Evolutionary conservation across 2,888 invertebrate genomes (phyloP), one percentile per base, ranked within the genome.

Genomic region (Oscheius sp.): DNA sequence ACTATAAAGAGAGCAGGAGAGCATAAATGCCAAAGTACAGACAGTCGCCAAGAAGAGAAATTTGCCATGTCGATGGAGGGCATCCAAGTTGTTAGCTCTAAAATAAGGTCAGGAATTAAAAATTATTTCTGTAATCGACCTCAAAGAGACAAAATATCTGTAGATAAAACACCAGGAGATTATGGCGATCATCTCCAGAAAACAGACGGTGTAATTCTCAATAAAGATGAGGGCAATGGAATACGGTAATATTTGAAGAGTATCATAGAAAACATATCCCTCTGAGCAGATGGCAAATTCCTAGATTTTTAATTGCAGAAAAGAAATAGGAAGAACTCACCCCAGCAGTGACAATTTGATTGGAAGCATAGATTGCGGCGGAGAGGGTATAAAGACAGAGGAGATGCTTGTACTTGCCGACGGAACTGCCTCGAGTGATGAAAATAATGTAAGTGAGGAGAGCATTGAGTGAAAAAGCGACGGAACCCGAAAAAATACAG

Each of bases 161-260:
- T 58, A 58, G 58, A 58, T 29, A 27, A 58, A 58, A 27, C 58
- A 58, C 58, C 61, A 61, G 55, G 55, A 55, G 21, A 55, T 21
- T 2, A 55, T 55, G 21, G 55, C 21, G 55, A 55, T 21, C 13
- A 55, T 16, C 16, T 18, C 21, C 5, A 55, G 13, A 13, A 55
- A 55, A 55, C 55, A 55, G 21, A 55, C 25, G 23, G 55, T 21
- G 55, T 55, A 55, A 23, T 55, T 55, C 21, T 55, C 55, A 25
- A 55, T 41, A 23, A 45, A n/a, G 13, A 61, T 12, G 9, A 43
- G 41, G 18, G 61, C 43, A 2, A 61, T 9, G 7, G 61, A 21
- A 1, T 21, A 12, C 5, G 61, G 45, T 5, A 61, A 43, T 0
- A 61, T 29, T 25, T 58, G 25, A 13, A 58, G n/a, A n/a, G 58